Evolutionary conservation across 35 echinoderm and acorn worm species (phyloP).

Genomic region (Hemicentrotus pulcherrimus): DNA sequence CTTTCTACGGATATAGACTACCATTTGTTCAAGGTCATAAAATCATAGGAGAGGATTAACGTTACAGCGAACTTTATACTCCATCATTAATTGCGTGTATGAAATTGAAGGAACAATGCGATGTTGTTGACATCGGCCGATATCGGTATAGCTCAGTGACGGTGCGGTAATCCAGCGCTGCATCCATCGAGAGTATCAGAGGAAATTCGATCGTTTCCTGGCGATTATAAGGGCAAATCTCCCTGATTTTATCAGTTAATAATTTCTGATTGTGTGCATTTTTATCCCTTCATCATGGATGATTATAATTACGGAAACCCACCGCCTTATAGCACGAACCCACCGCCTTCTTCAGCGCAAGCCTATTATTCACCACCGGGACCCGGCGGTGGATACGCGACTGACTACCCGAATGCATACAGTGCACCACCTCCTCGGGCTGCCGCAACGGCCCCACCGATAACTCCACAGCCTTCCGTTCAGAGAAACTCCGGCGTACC

Average conservation of each 20-base stretch:
- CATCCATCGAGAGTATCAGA: neutral
- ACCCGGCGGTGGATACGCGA: neutral
- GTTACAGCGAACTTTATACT: too few relatives aligned
- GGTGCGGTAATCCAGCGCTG: neutral
- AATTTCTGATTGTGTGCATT: neutral
- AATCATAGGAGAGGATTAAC: too few relatives aligned
- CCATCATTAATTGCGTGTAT: too few relatives aligned
- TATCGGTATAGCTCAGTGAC: neutral
- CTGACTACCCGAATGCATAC: neutral
- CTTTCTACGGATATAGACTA: neutral
- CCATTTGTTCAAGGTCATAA: too few relatives aligned
- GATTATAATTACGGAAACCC: slow-evolving; percentile 42
- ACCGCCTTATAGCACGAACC: slow-evolving; percentile 30
- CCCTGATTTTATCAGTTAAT: neutral
- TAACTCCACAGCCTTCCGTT: neutral
- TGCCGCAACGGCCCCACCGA: neutral
- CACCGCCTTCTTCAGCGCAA: slow-evolving; percentile 33
- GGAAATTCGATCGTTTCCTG: slow-evolving; percentile 8
- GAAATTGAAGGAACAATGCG: neutral
- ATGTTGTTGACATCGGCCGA: neutral
- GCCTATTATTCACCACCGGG: neutral
- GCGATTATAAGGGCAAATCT: neutral
- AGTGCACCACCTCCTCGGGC: slow-evolving; percentile 17
- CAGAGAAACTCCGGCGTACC: neutral
- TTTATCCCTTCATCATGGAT: slow-evolving; percentile 22